These are phyloP conservation scores for Mastigias papua DNA, from an alignment of 30 jellyfish, hydroid and myxozoan species.

Conservation along the genomic window DNA sequence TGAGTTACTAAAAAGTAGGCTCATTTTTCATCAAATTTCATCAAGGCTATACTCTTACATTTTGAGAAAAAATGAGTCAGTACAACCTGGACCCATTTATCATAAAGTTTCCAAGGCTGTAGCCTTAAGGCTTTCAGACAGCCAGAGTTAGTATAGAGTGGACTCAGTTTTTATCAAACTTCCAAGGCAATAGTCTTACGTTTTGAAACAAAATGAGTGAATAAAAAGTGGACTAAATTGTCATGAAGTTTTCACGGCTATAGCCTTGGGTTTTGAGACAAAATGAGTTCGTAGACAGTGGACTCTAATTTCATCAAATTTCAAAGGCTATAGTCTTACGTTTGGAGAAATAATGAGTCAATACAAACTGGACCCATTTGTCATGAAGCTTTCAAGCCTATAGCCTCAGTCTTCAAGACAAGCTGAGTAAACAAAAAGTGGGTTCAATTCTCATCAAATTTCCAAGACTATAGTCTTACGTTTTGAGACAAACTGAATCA, in stretches of 20 bases:
- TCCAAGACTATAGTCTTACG: not conserved
- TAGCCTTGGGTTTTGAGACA: not conserved
- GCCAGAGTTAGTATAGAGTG: not conserved
- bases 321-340: not conserved
- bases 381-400: not conserved
- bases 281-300: not conserved
- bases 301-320: not conserved
- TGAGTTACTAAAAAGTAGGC: not conserved
- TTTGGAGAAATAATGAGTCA: not conserved
- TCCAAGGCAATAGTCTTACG: not conserved
- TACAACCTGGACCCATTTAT: not conserved
- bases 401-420: not conserved
- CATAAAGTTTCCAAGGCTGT: not conserved
- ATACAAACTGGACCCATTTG: not conserved
- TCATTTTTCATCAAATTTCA: not conserved
- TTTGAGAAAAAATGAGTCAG: not conserved
- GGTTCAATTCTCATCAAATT: not conserved
- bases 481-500: not conserved
- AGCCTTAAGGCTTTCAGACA: not conserved
- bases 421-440: not conserved
- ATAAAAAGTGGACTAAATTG: no score
- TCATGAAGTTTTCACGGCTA: not conserved
- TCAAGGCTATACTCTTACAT: not conserved
- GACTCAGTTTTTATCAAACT: not conserved
- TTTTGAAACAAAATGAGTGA: not conserved